phyloP scores from a whole-genome alignment of 1,140 invertebrate genomes.

The Eupristina koningsbergeri region DNA sequence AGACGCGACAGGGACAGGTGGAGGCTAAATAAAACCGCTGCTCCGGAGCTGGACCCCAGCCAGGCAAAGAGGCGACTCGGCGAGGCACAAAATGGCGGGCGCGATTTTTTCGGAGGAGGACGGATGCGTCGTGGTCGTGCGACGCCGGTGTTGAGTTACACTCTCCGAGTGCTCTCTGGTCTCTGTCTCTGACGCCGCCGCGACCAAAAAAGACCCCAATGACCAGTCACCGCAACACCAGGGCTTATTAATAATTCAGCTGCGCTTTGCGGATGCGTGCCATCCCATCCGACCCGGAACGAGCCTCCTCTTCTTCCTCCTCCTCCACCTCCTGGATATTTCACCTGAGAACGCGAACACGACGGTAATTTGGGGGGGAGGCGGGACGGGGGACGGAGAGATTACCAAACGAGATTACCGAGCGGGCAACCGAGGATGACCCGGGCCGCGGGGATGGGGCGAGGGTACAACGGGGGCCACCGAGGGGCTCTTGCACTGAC shows the following conservation, averaged over 20 bases:
- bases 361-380: too few relatives aligned
- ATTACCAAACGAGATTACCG: too few relatives aligned
- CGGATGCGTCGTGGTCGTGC: not conserved
- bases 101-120: conserved; percentile 14
- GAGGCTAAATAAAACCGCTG: conserved; percentile 72
- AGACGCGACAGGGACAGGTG: conserved; percentile 71
- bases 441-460: too few relatives aligned
- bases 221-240: not conserved
- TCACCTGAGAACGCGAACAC: too few relatives aligned
- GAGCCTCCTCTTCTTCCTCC: too few relatives aligned
- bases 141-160: conserved; percentile 49
- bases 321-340: too few relatives aligned
- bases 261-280: not conserved
- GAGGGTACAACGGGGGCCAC: too few relatives aligned
- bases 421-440: too few relatives aligned
- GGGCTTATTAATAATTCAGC: conserved; percentile 47
- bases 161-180: not conserved
- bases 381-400: too few relatives aligned
- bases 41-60: conserved; percentile 66
- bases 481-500: not conserved
- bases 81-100: not conserved
- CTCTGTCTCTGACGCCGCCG: not conserved
- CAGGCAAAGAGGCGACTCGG: conserved; percentile 53
- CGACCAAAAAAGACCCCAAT: conserved; percentile 43
- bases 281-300: not conserved